Evolutionary conservation across 2,888 invertebrate species (phyloP), one percentile per base, ranked within the genome.

Genomic region (Drosophila hamatofila): DNA sequence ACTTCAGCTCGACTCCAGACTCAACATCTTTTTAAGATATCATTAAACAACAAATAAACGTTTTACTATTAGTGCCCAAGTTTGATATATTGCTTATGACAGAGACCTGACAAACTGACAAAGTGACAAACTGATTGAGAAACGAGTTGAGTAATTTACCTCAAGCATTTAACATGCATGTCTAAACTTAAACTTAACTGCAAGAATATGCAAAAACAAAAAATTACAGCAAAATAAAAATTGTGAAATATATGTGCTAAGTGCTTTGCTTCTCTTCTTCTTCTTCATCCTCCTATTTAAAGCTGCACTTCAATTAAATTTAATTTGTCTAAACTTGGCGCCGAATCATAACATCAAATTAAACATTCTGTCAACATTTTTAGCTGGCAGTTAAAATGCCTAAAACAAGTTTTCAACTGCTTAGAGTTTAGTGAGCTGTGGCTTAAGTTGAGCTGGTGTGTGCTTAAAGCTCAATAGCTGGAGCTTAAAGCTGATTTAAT

Each of bases 21-120:
- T 61, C 54, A 51, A 41, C 74, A 76, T 67, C 58, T 78, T 14
- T 67, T 67, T 44, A 55, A 52, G 52, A 75, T 75, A 77, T 75
- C 76, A 65, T 77, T 70, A 75, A 80, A 59, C 71, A 75, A 65
- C 65, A 64, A 68, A 42, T 44, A 57, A 42, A 35, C 69, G 42
- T 18, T 51, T 51, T 25, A 58, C n/a, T n/a, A 54, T 23, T 18
- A 54, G 35, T 52, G 61, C 33, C 48, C 77, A 66, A 75, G 71
- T 77, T 77, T 77, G 72, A 76, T 76, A 57, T 54, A 77, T 76
- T 80, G 80, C 55, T 71, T 77, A 75, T 76, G 76, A 80, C 80
- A 76, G 77, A 49, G 48, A 49, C 18, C 77, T 80, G 80, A 75
- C 77, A 78, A 69, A 74, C 78, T 58, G 68, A 39, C 76, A 77